Percentiles rank a stretch among this genome's conserved stretches.
Evolutionary conservation across 1,140 invertebrate species (phyloP).

Genomic region (Agrilus planipennis): DNA sequence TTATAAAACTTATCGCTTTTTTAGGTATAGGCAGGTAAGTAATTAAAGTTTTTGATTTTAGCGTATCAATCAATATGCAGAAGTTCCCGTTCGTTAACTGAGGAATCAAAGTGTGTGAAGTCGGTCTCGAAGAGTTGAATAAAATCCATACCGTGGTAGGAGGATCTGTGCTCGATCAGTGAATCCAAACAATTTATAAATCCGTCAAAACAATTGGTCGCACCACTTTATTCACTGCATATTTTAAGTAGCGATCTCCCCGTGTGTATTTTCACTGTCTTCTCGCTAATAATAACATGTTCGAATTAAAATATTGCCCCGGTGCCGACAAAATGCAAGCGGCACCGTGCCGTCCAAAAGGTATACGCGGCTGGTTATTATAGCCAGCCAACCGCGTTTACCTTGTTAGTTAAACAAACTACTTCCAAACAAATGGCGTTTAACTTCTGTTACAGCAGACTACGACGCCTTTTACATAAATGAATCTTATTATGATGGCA

Average conservation of each 20-base stretch:
- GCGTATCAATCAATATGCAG: conserved; percentile 1
- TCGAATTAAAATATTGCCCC: no score
- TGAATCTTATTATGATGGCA: no score
- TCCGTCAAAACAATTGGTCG: conserved; percentile 7
- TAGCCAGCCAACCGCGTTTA: no score
- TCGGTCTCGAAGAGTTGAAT: neutral
- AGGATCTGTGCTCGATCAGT: conserved; percentile 5
- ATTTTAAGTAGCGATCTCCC: conserved; percentile 8
- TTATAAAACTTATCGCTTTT: no score
- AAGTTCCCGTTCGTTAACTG: neutral
- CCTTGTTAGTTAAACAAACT: no score
- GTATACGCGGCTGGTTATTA: no score
- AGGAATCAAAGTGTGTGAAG: conserved; percentile 4
- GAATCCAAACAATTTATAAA: conserved; percentile 8
- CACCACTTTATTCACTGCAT: conserved; percentile 8
- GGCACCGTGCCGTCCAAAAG: no score
- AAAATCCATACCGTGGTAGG: neutral
- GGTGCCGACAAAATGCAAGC: no score
- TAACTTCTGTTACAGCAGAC: no score
- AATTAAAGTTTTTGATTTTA: conserved; percentile 2
- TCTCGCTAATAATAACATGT: conserved; percentile 4
- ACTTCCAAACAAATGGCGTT: no score
- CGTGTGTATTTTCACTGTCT: conserved; percentile 7
- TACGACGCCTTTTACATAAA: no score
- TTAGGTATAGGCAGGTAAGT: neutral